Evolutionary conservation across 2,797 vertebrate species (phyloP).

Genomic region (Malurus splendens): DNA sequence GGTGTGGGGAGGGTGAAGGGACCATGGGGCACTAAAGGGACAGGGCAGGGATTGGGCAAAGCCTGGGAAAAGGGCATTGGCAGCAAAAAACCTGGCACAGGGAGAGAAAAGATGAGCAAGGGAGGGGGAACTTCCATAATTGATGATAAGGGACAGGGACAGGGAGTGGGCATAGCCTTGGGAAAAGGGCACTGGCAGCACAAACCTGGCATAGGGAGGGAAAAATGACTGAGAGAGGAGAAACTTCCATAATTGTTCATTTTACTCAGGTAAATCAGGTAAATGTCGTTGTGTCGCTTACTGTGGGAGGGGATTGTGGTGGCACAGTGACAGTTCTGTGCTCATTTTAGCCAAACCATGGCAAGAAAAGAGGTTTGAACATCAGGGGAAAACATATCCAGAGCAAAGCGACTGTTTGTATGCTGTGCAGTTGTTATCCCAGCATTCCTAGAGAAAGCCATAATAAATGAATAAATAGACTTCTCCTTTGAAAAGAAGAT

Average conservation of each 20-base stretch:
- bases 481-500: neutral
- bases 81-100: neutral
- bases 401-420: neutral
- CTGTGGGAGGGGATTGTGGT: neutral
- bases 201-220: neutral
- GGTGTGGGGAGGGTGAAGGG: neutral
- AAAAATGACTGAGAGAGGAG: neutral
- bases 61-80: neutral
- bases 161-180: neutral
- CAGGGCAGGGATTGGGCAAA: neutral
- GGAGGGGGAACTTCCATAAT: neutral
- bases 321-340: accelerated
- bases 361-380: neutral
- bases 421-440: neutral
- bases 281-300: neutral
- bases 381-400: neutral
- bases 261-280: neutral
- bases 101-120: neutral
- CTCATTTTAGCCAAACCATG: accelerated
- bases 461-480: neutral
- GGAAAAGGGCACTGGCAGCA: neutral
- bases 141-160: neutral
- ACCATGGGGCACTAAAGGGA: accelerated
- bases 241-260: neutral
- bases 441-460: neutral